A percentile compares a stretch with the other conserved stretches of the same genome.
Conservation (phyloP, 2,113 vertebrate genomes). For the Apus apus region DNA sequence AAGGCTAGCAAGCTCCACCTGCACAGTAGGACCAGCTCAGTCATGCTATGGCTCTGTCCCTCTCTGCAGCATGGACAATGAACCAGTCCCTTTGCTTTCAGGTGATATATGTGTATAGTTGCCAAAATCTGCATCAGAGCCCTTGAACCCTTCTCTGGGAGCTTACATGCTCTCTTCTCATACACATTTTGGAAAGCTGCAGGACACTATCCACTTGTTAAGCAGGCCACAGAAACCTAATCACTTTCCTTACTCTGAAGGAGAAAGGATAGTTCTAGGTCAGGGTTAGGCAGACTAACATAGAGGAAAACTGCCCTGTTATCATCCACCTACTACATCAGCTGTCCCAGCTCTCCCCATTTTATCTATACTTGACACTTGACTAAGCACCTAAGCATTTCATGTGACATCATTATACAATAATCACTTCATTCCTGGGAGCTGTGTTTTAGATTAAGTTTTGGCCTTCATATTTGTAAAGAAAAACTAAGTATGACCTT, state of each 20-base stretch:
- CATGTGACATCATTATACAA: neutral
- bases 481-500: neutral
- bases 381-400: neutral
- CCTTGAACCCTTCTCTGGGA: neutral
- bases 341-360: neutral
- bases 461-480: neutral
- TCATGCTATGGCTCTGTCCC: neutral
- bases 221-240: neutral
- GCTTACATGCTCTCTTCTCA: neutral
- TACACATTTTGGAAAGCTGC: neutral
- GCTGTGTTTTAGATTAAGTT: neutral
- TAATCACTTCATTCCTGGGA: neutral
- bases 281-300: neutral
- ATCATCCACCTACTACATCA: neutral
- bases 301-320: neutral
- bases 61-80: neutral
- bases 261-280: neutral
- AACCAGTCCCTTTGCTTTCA: neutral
- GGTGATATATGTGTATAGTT: accelerated
- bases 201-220: neutral
- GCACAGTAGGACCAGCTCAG: neutral
- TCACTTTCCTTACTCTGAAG: neutral
- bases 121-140: neutral
- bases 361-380: neutral
- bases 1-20: neutral